Base-by-base conservation (phyloP, 2,888 invertebrate species). In the Himalopsyche japonica region DNA sequence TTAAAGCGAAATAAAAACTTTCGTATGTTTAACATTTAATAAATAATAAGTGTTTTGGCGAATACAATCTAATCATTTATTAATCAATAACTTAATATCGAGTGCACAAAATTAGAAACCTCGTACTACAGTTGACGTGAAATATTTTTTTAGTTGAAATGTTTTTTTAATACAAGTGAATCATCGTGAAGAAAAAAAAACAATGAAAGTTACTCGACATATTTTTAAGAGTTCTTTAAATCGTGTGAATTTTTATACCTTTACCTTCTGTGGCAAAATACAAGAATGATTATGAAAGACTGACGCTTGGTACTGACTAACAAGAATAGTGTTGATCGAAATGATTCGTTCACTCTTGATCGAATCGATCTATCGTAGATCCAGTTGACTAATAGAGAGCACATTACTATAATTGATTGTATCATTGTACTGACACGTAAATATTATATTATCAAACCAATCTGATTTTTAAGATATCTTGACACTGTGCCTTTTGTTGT, bases 201-300 rank as follows among this genome's bases (percentile, higher is more conserved):
- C 43, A 34, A 20, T 20, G 18, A 20, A 34, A 77, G 37, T 43
- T 24, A 77, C 43, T 43, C 2, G 3, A 37, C 10, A n/a, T 10
- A 37, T 37, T 10, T 3, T 37, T 77, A 43, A 77, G 77, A 20
- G 32, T 37, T 43, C 37, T 70, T 27, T 27, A 70, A 30, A 30
- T 30, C n/a, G 30, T 15, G 27, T 70, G 70, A 70, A 24, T 24
- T 70, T 70, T 70, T 70, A 70, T 70, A 70, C 30, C 30, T 70
- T 12, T 70, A 70, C 27, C 70, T 70, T 70, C 70, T 70, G 70
- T 70, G 70, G 57, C 24, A 81, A 57, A 79, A 32, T 37, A 57
- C 48, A 81, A 84, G 84, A 84, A 82, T 84, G 80, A 57, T 47
- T 82, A 80, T 48, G 57, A 80, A 84, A 84, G 84, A 84, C 84